Evolutionary conservation across 2,888 invertebrate genomes (phyloP), one percentile per base, ranked within the genome.

Genomic region (Schizaphis graminum): DNA sequence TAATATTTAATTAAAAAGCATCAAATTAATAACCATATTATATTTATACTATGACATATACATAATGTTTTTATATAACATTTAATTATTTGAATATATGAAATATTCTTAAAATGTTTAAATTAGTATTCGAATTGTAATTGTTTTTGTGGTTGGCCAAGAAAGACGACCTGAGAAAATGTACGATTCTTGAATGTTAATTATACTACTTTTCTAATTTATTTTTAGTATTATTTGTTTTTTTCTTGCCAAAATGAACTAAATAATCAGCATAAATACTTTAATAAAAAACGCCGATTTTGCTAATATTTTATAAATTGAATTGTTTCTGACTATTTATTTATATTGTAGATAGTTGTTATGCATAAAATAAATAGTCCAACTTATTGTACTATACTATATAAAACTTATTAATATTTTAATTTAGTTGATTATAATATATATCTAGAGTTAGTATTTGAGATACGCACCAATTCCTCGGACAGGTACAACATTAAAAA

Each of bases 391-490:
- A 26, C 11, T 67, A 26, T 49, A 67, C 28, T 47, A 47, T 47
- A 8, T 47, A 47, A 21, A 28, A 47, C 67, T n/a, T 21, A 67
- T 11, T 90, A 24, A 90, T 35, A 87, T 88, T 67, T 28, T 41
- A 88, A 92, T 67, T 67, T 92, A 5, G 49, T 49, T 92, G 10
- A 41, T 92, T 92, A 67, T 61, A 35, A 67, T 61, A 35, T 67
- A 49, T 67, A 49, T 28, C 16, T 5, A 44, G 11, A 26, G 67
- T 24, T 88, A 47, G 49, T 47, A 67, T 11, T 61, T 16, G 26
- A 41, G 92, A 92, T 92, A 92, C 26, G 92, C 87, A 88, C 87
- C 49, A 67, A 92, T 88, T 92, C 87, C 35, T 41, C 28, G 87
- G 41, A 21, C 5, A 4, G 26, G 87, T 92, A 86, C 47, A 7